A percentile compares a stretch with the other conserved stretches of the same genome.
Evolutionary conservation across 2,113 vertebrate genomes (phyloP).

Genomic region (Eptesicus fuscus): DNA sequence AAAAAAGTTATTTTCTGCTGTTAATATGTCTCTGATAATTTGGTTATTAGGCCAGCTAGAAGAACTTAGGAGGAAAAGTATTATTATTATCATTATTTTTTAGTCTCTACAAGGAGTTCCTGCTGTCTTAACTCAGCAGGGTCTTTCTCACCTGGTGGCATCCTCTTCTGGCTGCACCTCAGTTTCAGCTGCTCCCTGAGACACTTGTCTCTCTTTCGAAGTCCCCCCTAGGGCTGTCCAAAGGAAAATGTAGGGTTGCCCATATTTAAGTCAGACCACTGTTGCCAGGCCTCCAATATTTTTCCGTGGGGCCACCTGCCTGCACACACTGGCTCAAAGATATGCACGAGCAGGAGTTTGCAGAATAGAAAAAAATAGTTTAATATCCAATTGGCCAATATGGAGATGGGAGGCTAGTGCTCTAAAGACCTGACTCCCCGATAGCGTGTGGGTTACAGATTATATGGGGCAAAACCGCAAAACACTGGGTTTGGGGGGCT

Average conservation of each 20-base stretch:
- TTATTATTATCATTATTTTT: not conserved
- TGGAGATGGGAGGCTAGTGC: not conserved
- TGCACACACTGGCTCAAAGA: not conserved
- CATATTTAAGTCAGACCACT: not conserved
- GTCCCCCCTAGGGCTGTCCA: not conserved
- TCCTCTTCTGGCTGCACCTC: not conserved
- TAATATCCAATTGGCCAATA: not conserved
- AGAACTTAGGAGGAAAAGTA: not conserved
- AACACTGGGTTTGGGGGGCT: not conserved
- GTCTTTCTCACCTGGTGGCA: not conserved
- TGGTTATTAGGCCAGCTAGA: not conserved
- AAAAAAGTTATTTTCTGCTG: not conserved
- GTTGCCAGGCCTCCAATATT: not conserved
- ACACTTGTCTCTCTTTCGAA: not conserved
- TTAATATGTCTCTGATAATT: not conserved
- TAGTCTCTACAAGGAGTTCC: not conserved
- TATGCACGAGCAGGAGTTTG: not conserved
- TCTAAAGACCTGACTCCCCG: not conserved
- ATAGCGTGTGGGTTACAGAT: not conserved
- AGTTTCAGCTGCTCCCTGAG: not conserved
- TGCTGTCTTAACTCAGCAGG: not conserved
- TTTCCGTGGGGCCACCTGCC: not conserved
- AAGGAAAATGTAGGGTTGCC: not conserved
- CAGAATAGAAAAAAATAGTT: not conserved
- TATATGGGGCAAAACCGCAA: not conserved